A percentile compares a stretch with the other conserved stretches of the same genome.
These are phyloP conservation scores for Cheilinus undulatus DNA, from an alignment of 2,113 vertebrate genomes.

Conservation along the genomic window DNA sequence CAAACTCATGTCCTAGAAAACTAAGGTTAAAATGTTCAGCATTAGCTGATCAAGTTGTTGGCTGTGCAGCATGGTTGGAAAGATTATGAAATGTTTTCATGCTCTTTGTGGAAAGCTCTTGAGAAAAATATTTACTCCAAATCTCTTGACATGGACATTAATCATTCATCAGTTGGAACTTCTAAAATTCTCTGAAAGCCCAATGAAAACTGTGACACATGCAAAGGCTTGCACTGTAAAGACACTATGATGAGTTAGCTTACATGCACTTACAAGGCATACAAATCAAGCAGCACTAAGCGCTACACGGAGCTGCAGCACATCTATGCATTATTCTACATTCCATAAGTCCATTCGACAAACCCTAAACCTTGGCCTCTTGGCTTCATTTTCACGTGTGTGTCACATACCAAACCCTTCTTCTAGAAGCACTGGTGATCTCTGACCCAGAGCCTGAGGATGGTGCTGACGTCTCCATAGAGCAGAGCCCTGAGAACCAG, in stretches of 20 bases:
- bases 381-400: slow-evolving; percentile 73
- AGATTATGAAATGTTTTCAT: neutral
- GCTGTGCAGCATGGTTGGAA: neutral
- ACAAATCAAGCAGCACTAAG: neutral
- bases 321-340: slow-evolving; percentile 62
- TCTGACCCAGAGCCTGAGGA: slow-evolving; percentile 47
- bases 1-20: neutral
- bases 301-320: slow-evolving; percentile 11
- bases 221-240: slow-evolving; percentile 8
- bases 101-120: neutral
- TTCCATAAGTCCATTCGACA: slow-evolving; percentile 63
- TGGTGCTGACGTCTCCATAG: slow-evolving; percentile 31
- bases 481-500: slow-evolving; percentile 47
- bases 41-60: neutral
- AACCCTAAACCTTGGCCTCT: slow-evolving; percentile 64
- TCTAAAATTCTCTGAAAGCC: slow-evolving; percentile 11
- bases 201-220: neutral
- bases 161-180: slow-evolving; percentile 16
- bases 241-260: neutral
- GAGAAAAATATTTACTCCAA: slow-evolving; percentile 20
- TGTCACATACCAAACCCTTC: slow-evolving; percentile 77
- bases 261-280: neutral
- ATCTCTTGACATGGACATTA: slow-evolving; percentile 24
- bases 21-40: neutral
- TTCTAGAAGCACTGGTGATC: slow-evolving; percentile 63